Evolutionary conservation across 2,113 vertebrate genomes (phyloP), one percentile per base, ranked within the genome.

Genomic region (Agelaius tricolor): DNA sequence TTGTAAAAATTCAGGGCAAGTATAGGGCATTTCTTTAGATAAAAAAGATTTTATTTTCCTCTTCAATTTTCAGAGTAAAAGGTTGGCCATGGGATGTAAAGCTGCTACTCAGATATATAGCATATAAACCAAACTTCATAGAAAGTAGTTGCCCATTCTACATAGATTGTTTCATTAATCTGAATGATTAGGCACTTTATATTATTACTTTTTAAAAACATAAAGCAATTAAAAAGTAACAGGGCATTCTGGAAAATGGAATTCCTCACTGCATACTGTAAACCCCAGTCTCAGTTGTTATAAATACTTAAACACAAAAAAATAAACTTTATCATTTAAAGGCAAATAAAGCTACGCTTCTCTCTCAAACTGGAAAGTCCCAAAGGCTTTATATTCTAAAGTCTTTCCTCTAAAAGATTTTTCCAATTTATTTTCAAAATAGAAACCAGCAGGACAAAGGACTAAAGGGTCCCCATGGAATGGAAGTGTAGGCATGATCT

Each of bases 221-320:
- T 85, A 87, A 91, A 95, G 61, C 47, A 94, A 97, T 96, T 96
- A 94, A 94, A 90, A 96, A 92, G 73, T 75, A 92, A 90, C 62
- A 75, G 65, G 41, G 72, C 16, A 69, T 68, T 80, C 88, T 75
- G 65, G 59, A 93, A 95, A 93, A 87, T 39, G 1, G 63, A 93
- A 95, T 94, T 92, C 84, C 79, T 66, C 33, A 78, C 49, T 37
- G 37, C 37, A 37, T 37, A 37, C 37, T 88, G 52, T 92, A 96
- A 96, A 66, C 69, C 88, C 47, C 78, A 92, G 67, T 92, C 90
- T 96, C 93, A 90, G 76, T 94, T 89, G 86, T 81, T 93, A 96
- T 96, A 95, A 97, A 96, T 97, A 95, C 92, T 97, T 96, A 96
- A 94, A 91, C 16, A 96, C 87, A 68, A 91, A 94, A 90, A 95